Evolutionary conservation across 2,113 vertebrate species (phyloP).

Genomic region (Macquaria ambigua): DNA sequence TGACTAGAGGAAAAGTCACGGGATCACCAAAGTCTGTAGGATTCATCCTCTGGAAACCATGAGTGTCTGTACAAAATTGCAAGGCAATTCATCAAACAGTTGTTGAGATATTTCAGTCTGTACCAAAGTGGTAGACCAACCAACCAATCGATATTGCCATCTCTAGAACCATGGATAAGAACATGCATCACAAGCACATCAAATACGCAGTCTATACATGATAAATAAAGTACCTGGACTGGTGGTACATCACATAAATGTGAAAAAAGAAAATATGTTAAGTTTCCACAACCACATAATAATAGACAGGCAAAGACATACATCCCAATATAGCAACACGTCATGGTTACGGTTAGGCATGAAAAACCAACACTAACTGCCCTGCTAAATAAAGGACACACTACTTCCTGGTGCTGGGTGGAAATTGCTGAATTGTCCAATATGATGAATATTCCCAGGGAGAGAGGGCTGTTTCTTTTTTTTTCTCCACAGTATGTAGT

Average conservation of each 20-base stretch:
- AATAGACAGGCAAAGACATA: neutral
- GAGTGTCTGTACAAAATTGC: neutral
- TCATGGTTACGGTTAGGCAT: neutral
- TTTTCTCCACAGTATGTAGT: neutral
- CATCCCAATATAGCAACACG: neutral
- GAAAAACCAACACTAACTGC: too few relatives aligned
- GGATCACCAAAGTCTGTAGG: neutral
- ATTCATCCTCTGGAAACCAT: neutral
- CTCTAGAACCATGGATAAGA: neutral
- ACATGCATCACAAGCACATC: neutral
- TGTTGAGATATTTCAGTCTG: neutral
- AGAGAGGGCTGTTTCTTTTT: neutral
- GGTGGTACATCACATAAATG: neutral
- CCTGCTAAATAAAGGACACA: neutral
- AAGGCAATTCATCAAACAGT: neutral
- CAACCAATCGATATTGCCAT: neutral
- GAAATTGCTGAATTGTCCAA: neutral
- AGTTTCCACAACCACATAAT: neutral
- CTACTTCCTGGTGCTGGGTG: neutral
- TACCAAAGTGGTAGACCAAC: neutral
- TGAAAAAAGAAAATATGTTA: neutral
- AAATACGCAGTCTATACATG: neutral
- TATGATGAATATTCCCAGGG: neutral
- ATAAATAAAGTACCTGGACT: neutral
- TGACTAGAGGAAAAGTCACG: too few relatives aligned